Evolutionary conservation across 2,113 vertebrate genomes (phyloP), one percentile per base, ranked within the genome.

Genomic region (Aegithalos caudatus): DNA sequence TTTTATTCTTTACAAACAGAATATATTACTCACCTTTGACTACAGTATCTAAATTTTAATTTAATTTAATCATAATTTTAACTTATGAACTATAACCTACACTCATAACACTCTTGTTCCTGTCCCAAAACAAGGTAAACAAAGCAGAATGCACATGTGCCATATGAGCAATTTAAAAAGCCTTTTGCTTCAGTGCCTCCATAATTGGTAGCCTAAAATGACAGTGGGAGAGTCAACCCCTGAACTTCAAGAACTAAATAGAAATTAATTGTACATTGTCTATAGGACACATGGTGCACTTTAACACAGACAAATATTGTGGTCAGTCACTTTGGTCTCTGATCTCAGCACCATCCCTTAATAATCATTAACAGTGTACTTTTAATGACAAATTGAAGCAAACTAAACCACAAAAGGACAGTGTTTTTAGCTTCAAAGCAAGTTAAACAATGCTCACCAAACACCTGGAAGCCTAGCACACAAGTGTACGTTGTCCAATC

Each of bases 401-500:
- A 81, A 70, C 24, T 70, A 81, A 78, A 53, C 0, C 28, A 80
- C 44, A 64, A 67, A 87, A 83, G 19, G 24, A 60, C 11, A 84
- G 37, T 0, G 1, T 14, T 12, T 77, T 79, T 2, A 69, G 54
- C 33, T 88, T 82, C 58, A 83, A 73, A 92, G 40, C 24, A 87
- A 65, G 25, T 56, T 57, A 58, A 81, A 72, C 6, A 11, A 53
- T 78, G 97, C 99, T 98, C 73, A 99, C 99, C 99, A 29, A 99
- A 99, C 53, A 99, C 99, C 37, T 99, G 99, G 97, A 99, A 99
- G 58, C 99, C 99, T 58, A 99, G 98, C 33, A 99, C 99, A 62
- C 99, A 99, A 89, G 99, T 99, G 67, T 99, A 99, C 0, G 99
- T 99, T 0, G 98, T 98, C 99, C 99, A 99, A 97, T 99, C 98